phyloP scores from a whole-genome alignment of 2,888 invertebrate species.

The Tholera decimalis region DNA sequence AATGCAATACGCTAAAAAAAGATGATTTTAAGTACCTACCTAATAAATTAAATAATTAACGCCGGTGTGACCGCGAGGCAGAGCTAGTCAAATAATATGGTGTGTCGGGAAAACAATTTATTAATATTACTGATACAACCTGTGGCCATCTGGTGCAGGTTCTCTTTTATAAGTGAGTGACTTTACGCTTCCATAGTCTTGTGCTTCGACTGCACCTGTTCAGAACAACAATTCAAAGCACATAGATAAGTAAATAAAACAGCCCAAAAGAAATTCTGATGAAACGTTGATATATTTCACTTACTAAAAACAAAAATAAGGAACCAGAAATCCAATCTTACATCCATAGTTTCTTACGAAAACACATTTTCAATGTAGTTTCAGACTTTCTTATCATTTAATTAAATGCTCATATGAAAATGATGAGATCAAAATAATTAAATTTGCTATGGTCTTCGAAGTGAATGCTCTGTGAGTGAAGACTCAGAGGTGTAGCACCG shows the following conservation, averaged over 20 bases:
- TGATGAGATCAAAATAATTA: constrained; percentile 57
- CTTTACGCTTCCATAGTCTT: constrained; percentile 43
- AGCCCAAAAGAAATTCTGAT: background rate
- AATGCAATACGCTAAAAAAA: too few relatives aligned
- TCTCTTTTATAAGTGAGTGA: constrained; percentile 32
- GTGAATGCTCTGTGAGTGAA: constrained; percentile 15
- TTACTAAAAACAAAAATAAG: constrained; percentile 61
- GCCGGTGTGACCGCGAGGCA: too few relatives aligned
- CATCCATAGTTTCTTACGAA: constrained; percentile 58
- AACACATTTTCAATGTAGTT: constrained; percentile 38
- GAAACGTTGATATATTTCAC: constrained; percentile 33
- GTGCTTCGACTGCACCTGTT: constrained; percentile 54
- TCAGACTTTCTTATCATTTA: constrained; percentile 69
- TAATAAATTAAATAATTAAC: too few relatives aligned
- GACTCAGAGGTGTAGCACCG: background rate
- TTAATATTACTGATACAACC: constrained; percentile 68
- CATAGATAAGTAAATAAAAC: background rate
- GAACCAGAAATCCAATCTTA: constrained; percentile 53
- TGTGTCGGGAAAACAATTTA: too few relatives aligned
- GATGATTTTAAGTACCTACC: too few relatives aligned
- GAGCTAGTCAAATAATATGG: too few relatives aligned
- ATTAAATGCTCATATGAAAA: constrained; percentile 66
- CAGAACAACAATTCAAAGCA: constrained; percentile 28
- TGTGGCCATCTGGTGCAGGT: constrained; percentile 79
- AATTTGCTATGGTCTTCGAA: constrained; percentile 43